These are phyloP conservation scores for Nycteola revayana DNA, from an alignment of 2,888 invertebrate genomes.

Conservation along the genomic window DNA sequence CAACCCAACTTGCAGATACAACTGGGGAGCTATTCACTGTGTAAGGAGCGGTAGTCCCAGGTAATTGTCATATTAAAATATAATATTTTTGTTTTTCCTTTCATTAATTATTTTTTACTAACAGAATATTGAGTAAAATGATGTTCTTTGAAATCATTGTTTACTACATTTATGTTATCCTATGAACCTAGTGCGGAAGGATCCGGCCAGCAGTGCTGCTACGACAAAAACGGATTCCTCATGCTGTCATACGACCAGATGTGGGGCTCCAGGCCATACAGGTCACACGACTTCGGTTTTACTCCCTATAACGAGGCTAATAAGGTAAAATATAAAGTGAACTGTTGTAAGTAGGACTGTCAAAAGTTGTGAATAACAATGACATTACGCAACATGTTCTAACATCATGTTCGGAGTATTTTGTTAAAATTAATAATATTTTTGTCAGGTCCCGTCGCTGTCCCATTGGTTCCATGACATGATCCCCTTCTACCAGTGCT, in stretches of 20 bases:
- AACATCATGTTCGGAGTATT: too few relatives aligned
- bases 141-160: too few relatives aligned
- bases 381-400: too few relatives aligned
- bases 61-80: conserved; percentile 71
- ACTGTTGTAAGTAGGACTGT: too few relatives aligned
- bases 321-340: conserved; percentile 84
- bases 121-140: too few relatives aligned
- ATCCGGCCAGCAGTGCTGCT: conserved; percentile 98
- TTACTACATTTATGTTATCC: too few relatives aligned
- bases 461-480: conserved; percentile 98
- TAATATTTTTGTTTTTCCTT: too few relatives aligned
- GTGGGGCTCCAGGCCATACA: conserved; percentile 94
- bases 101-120: too few relatives aligned
- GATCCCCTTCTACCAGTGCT: conserved; percentile 96
- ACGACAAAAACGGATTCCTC: conserved; percentile 94
- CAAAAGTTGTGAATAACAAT: too few relatives aligned
- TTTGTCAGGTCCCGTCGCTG: conserved; percentile 88
- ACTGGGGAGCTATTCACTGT: conserved; percentile 95
- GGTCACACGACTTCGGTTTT: conserved; percentile 94
- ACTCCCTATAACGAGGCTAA: conserved; percentile 97
- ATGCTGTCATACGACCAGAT: conserved; percentile 98
- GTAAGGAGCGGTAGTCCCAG: conserved; percentile 94
- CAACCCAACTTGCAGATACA: conserved; percentile 93
- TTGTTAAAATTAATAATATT: too few relatives aligned
- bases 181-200: conserved; percentile 92